These are phyloP conservation scores for Lepeophtheirus nordmannii DNA, from an alignment of 2,888 invertebrate species.

Conservation along the genomic window DNA sequence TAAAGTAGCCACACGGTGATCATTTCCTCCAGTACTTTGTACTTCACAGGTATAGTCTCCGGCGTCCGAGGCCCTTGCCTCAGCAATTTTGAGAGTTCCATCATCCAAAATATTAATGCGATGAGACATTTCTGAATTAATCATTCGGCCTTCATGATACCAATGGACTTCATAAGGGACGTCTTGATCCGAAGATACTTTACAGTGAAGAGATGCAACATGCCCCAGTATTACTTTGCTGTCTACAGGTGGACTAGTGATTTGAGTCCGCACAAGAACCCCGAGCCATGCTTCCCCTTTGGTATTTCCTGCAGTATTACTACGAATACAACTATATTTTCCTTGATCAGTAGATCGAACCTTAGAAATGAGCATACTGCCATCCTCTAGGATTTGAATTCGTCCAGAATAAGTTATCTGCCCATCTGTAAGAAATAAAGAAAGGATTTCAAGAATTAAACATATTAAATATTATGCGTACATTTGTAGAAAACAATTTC, in stretches of 20 bases:
- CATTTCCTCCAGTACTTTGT: slow-evolving; percentile 61
- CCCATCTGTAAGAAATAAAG: slow-evolving; percentile 28
- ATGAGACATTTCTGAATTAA: slow-evolving; percentile 24
- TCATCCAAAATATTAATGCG: slow-evolving; percentile 43
- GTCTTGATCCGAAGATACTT: slow-evolving; percentile 75
- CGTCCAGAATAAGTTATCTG: slow-evolving; percentile 43
- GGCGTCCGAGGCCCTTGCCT: slow-evolving; percentile 77
- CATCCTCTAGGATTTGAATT: slow-evolving; percentile 66
- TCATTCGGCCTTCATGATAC: slow-evolving; percentile 26
- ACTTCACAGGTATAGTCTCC: slow-evolving; percentile 78
- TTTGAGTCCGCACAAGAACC: slow-evolving; percentile 78
- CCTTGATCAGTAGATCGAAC: slow-evolving; percentile 69
- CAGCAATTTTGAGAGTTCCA: slow-evolving; percentile 71
- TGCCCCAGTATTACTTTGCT: slow-evolving; percentile 78
- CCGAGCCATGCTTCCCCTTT: slow-evolving; percentile 63
- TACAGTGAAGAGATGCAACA: slow-evolving; percentile 81
- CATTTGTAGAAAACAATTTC: not conserved
- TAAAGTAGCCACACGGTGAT: slow-evolving; percentile 64
- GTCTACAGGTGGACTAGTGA: slow-evolving; percentile 80
- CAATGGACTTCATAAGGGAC: slow-evolving; percentile 50
- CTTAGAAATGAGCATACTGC: slow-evolving; percentile 71
- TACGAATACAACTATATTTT: slow-evolving; percentile 69
- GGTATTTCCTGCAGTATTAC: slow-evolving; percentile 75
- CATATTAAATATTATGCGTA: not conserved
- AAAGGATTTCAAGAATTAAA: not conserved